phyloP scores from a whole-genome alignment of 2,888 invertebrate species.

The Macrosoma leucophasiata region DNA sequence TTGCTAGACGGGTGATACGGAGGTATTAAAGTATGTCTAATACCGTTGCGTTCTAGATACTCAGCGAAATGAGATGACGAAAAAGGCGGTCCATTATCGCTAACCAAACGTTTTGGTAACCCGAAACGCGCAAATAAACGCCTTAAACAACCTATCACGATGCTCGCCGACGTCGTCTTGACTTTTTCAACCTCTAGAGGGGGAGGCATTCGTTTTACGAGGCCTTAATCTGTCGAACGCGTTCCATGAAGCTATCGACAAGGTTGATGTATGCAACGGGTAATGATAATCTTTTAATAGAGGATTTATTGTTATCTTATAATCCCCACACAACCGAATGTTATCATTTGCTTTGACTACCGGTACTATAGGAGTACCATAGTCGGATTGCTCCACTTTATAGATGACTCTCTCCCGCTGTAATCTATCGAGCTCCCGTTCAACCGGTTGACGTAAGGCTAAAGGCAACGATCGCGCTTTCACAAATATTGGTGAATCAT shows the following conservation, averaged over 20 bases:
- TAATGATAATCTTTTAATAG: conserved; percentile 23
- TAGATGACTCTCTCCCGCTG: conserved; percentile 26
- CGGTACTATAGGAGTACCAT: conserved; percentile 30
- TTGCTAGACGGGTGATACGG: conserved; percentile 18
- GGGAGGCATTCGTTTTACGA: too few relatives aligned
- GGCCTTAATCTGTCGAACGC: too few relatives aligned
- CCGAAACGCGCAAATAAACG: conserved; percentile 17
- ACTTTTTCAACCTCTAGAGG: conserved; percentile 21
- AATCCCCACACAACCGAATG: conserved; percentile 28
- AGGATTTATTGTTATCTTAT: conserved; percentile 27
- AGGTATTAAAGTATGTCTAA: too few relatives aligned
- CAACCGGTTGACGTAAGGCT: conserved; percentile 25
- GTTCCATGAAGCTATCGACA: too few relatives aligned
- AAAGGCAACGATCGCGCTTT: conserved; percentile 25
- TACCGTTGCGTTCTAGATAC: too few relatives aligned
- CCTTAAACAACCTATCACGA: conserved; percentile 10
- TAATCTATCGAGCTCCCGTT: conserved; percentile 26
- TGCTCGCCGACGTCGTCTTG: conserved; percentile 10
- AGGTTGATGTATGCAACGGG: too few relatives aligned
- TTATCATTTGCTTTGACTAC: conserved; percentile 21
- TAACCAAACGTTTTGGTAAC: conserved; percentile 19
- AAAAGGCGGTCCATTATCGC: conserved; percentile 25
- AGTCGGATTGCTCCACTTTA: conserved; percentile 28
- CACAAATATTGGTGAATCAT: conserved; percentile 16
- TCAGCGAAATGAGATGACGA: too few relatives aligned